These are phyloP conservation scores for Enteromius paludinosus DNA, from an alignment of 2,797 vertebrate species.

Conservation along the genomic window DNA sequence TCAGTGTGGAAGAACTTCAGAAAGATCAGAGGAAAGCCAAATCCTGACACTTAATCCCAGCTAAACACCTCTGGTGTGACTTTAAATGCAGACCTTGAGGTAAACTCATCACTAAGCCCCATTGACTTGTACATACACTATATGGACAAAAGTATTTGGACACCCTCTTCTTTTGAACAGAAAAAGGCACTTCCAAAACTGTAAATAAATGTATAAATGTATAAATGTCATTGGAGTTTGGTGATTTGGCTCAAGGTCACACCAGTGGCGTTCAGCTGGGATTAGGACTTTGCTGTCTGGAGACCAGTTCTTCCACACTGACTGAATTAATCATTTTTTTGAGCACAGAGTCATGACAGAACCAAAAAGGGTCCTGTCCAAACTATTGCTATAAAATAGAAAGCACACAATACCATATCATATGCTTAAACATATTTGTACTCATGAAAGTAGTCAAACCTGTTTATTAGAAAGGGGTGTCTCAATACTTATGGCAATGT, in stretches of 20 bases:
- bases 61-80: not conserved
- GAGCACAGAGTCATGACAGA: not conserved
- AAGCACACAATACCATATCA: not conserved
- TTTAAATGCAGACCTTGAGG: not conserved
- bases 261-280: not conserved
- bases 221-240: not conserved
- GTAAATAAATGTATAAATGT: not conserved
- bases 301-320: not conserved
- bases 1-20: not conserved
- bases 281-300: not conserved
- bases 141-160: not conserved
- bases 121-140: not conserved
- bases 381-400: not conserved
- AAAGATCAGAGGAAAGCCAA: not conserved
- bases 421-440: not conserved
- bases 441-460: not conserved
- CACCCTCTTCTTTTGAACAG: not conserved
- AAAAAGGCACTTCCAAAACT: not conserved
- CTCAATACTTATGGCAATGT: not conserved
- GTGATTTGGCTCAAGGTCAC: not conserved
- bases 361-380: not conserved
- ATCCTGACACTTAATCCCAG: not conserved
- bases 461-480: not conserved
- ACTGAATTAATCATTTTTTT: not conserved
- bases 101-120: not conserved